Evolutionary conservation across 2,113 vertebrate genomes (phyloP), one percentile per base, ranked within the genome.

Genomic region (Dissostichus mawsoni): DNA sequence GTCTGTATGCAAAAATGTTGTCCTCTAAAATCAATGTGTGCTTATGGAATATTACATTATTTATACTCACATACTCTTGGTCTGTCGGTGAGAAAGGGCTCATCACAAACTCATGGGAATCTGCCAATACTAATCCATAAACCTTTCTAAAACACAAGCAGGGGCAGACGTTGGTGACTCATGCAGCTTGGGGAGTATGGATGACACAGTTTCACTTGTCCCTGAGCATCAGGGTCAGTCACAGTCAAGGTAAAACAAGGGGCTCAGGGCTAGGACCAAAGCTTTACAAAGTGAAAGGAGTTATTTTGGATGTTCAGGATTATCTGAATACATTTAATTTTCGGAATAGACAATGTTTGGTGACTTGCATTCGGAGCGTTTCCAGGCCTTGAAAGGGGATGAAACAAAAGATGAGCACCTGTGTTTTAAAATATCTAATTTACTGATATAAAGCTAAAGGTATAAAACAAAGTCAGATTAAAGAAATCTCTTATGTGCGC

Each of bases 111-210:
- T 86, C 66, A 56, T 70, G 77, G 74, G 76, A 90, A 66, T 80
- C 69, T 87, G 83, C 80, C 85, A 89, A 52, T 85, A 73, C 77
- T 75, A 80, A 90, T 83, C 84, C 78, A 88, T 86, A 87, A 91
- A 69, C 64, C 69, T 79, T 53, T 82, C 52, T 76, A 59, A 85
- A 79, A 88, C 75, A 73, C 69, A 36, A 53, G 62, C 55, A 53
- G 52, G 74, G 71, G 67, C 80, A 81, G 81, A 64, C 77, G 67
- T 81, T 78, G 80, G 59, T 80, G 41, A 83, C 57, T 71, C 61
- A 47, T 33, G n/a, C 62, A 33, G 74, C 62, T 55, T 1, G 1
- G 57, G 58, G 56, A 76, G 25, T 59, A 14, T n/a, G 45, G 25
- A 44, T 55, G 70, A 85, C 48, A 44, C 62, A 36, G 52, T 71